These are phyloP conservation scores for Euwallacea fornicatus DNA, from an alignment of 1,140 invertebrate genomes.

Conservation along the genomic window DNA sequence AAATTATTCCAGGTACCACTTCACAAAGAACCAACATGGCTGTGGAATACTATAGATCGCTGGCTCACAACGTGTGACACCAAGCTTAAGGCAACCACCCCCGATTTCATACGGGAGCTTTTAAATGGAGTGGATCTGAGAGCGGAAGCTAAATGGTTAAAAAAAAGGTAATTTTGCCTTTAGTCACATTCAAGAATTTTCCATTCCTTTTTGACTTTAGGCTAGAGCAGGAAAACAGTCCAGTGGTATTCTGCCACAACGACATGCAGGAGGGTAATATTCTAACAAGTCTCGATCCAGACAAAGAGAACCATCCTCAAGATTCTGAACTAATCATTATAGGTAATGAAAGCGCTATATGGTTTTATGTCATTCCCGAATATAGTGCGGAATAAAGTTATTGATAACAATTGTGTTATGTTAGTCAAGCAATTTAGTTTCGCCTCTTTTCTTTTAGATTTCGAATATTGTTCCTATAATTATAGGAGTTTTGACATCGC, in stretches of 20 bases:
- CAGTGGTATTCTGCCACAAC: conserved; percentile 96
- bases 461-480: conserved; percentile 93
- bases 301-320: conserved; percentile 46
- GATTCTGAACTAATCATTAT: conserved; percentile 50
- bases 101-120: conserved; percentile 40
- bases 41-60: conserved; percentile 85
- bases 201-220: conserved; percentile 39
- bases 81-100: conserved; percentile 43
- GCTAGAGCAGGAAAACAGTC: conserved; percentile 65
- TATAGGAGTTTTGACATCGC: conserved; percentile 93
- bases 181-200: neutral
- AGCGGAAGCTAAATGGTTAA: conserved; percentile 67
- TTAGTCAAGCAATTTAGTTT: neutral
- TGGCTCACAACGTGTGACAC: conserved; percentile 64
- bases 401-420: neutral
- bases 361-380: too few species aligned
- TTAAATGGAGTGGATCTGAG: conserved; percentile 59
- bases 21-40: conserved; percentile 90
- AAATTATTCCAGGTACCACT: conserved; percentile 71
- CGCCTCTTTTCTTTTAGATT: conserved; percentile 65
- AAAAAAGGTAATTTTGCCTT: conserved; percentile 49
- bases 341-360: conserved; percentile 33
- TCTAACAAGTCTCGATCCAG: conserved; percentile 58
- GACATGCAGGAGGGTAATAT: conserved; percentile 93
- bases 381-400: neutral